These are phyloP conservation scores for Ericerus pela DNA, from an alignment of 1,140 invertebrate species.

Conservation along the genomic window DNA sequence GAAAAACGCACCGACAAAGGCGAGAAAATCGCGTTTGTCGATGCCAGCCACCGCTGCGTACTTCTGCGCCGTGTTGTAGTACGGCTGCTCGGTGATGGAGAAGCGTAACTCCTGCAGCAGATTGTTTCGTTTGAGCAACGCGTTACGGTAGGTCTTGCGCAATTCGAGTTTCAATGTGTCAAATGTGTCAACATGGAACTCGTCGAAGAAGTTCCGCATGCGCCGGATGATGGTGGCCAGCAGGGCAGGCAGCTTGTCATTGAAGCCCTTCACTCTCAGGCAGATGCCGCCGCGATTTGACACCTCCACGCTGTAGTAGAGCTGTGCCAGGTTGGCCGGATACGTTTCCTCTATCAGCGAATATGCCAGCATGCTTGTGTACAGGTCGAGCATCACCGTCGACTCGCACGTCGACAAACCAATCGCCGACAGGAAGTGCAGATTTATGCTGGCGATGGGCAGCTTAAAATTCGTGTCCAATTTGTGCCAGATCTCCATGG, in stretches of 20 bases:
- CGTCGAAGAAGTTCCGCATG: conserved; percentile 26
- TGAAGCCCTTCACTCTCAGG: conserved; percentile 55
- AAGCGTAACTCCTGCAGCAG: conserved; percentile 49
- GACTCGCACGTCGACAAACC: conserved; percentile 40
- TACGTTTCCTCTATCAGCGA: conserved; percentile 56
- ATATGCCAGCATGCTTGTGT: conserved; percentile 41
- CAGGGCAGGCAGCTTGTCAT: conserved; percentile 47
- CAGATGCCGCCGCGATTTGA: conserved; percentile 51
- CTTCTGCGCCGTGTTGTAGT: conserved; percentile 47
- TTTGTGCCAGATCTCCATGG: conserved; percentile 68
- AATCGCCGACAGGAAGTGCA: conserved; percentile 54
- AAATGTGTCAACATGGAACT: conserved; percentile 27
- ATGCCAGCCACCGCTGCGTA: conserved; percentile 42
- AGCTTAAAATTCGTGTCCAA: conserved; percentile 69
- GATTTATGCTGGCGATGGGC: conserved; percentile 59
- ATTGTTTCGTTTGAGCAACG: conserved; percentile 49
- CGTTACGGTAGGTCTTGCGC: conserved; percentile 55
- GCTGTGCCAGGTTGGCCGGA: conserved; percentile 55
- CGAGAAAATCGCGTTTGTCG: no score
- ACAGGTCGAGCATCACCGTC: conserved; percentile 44
- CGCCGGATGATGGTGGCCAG: conserved; percentile 28
- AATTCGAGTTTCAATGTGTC: conserved; percentile 28
- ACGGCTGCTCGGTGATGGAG: conserved; percentile 42
- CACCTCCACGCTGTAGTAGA: conserved; percentile 41
- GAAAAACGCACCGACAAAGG: no score